phyloP scores from a whole-genome alignment of 2,797 vertebrate species.

The Enteromius mattozi region DNA sequence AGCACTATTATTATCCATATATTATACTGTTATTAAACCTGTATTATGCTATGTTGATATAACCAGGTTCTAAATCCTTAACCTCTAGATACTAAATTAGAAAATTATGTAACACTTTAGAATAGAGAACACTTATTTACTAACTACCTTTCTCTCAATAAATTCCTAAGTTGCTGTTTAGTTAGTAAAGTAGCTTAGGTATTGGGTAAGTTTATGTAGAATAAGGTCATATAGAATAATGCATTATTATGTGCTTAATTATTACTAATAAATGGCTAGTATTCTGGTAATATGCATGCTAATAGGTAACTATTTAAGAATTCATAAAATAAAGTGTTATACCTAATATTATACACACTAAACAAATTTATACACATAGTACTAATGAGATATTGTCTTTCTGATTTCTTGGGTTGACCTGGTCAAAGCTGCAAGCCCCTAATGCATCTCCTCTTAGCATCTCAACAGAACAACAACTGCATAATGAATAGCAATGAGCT shows the following conservation, averaged over 20 bases:
- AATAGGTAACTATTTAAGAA: no score
- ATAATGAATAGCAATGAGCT: slow-evolving; percentile 56
- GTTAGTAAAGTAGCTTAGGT: no score
- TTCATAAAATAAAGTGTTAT: no score
- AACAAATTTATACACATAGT: neutral
- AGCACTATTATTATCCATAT: neutral
- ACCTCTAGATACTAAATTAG: neutral
- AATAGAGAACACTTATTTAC: no score
- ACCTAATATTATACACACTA: neutral
- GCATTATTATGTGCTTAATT: no score
- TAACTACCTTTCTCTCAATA: no score
- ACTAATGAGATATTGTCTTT: neutral
- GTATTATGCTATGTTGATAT: neutral
- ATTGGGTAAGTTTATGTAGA: no score
- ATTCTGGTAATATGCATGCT: no score
- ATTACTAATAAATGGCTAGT: no score
- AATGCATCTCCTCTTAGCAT: slow-evolving; percentile 18
- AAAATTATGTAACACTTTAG: neutral
- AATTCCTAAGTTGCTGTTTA: no score
- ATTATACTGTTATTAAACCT: neutral
- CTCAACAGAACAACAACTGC: slow-evolving; percentile 44
- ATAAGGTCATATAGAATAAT: no score
- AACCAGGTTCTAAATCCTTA: neutral
- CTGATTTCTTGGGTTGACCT: slow-evolving; percentile 23
- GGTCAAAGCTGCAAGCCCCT: slow-evolving; percentile 28